Evolutionary conservation across 2,888 invertebrate species (phyloP).

Genomic region (Eremobia ochroleuca): DNA sequence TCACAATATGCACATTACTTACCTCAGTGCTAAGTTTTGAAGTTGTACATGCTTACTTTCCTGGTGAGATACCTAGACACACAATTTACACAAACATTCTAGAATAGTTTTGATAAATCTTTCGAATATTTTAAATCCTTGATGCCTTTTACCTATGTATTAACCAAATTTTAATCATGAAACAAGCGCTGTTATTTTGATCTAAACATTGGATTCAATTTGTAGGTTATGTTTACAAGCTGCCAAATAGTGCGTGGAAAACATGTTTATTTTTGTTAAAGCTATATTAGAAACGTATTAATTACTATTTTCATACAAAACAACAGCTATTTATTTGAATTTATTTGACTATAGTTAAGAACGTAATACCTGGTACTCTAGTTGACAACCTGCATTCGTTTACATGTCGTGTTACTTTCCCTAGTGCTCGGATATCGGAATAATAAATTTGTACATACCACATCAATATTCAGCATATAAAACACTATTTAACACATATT

Average conservation of each 20-base stretch:
- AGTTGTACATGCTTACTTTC: conserved; percentile 39
- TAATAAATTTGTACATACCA: conserved; percentile 74
- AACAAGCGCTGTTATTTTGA: conserved; percentile 6
- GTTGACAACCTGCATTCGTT: conserved; percentile 83
- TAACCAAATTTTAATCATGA: background rate
- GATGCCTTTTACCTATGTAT: background rate
- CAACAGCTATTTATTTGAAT: conserved; percentile 17
- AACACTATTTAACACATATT: conserved; percentile 73
- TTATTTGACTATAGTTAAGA: conserved; percentile 45
- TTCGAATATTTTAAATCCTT: background rate
- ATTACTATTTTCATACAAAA: conserved; percentile 16
- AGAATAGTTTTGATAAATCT: background rate
- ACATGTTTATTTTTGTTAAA: conserved; percentile 34
- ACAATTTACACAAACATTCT: background rate
- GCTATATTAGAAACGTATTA: conserved; percentile 11
- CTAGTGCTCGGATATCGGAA: conserved; percentile 62
- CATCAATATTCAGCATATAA: conserved; percentile 70
- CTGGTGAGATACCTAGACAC: background rate
- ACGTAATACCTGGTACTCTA: conserved; percentile 72
- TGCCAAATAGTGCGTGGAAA: conserved; percentile 71
- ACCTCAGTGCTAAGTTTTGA: conserved; percentile 13
- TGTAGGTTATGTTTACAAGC: conserved; percentile 90
- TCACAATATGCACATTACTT: background rate
- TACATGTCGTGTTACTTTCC: conserved; percentile 81
- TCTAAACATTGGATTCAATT: conserved; percentile 69